phyloP scores from a whole-genome alignment of 2,797 vertebrate genomes.

The Oreochromis mossambicus region DNA sequence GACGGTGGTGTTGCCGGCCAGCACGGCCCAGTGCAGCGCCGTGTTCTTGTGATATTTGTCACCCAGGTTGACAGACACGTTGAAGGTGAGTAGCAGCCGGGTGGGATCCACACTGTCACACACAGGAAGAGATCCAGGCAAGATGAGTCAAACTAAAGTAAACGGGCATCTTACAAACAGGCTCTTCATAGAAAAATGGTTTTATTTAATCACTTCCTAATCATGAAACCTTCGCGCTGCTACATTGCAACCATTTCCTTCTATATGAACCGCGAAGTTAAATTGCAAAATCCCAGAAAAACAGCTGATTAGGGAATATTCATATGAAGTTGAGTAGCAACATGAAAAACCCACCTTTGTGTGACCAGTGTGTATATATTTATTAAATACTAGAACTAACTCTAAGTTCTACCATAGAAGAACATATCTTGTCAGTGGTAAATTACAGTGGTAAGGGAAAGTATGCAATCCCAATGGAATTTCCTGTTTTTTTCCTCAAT shows the following conservation, averaged over 20 bases:
- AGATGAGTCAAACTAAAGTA: background rate
- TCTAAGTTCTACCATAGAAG: background rate
- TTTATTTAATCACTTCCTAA: background rate
- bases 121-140: background rate
- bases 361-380: background rate
- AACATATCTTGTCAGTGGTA: background rate
- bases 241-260: background rate
- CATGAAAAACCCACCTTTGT: background rate
- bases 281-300: background rate
- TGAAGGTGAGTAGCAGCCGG: slow-evolving; percentile 95
- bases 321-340: background rate
- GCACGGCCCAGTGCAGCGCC: slow-evolving; percentile 95
- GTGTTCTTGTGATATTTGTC: slow-evolving; percentile 99
- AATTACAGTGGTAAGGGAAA: background rate
- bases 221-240: background rate
- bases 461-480: background rate
- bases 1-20: slow-evolving; percentile 98
- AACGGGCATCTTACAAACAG: background rate
- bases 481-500: background rate
- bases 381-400: background rate
- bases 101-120: slow-evolving; percentile 91
- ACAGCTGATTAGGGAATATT: background rate
- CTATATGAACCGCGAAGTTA: background rate
- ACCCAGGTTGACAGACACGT: slow-evolving; percentile 96
- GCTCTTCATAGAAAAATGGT: background rate